Conservation (phyloP, 2,797 vertebrate genomes). For the Chiroxiphia lanceolata region DNA sequence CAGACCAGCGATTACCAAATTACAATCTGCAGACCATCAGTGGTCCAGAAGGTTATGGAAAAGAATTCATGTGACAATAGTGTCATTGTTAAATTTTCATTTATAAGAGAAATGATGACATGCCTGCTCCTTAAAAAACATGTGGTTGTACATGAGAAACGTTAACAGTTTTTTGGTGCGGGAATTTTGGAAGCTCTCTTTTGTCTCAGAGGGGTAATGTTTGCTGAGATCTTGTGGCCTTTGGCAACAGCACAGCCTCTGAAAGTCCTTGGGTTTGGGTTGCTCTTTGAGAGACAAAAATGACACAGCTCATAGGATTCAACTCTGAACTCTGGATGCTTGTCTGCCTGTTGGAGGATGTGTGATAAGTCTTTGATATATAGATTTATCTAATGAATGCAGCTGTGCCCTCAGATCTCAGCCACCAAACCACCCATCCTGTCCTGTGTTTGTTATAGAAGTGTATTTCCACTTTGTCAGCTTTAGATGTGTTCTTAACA, state of each 20-base stretch:
- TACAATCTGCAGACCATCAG: background rate
- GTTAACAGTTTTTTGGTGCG: background rate
- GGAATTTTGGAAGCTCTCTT: background rate
- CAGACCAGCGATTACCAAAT: background rate
- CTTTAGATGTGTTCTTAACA: background rate
- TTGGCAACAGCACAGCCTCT: background rate
- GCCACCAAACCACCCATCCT: background rate
- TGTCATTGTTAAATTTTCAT: background rate
- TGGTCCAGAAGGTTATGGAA: background rate
- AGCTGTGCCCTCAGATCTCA: background rate
- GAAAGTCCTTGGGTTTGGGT: background rate
- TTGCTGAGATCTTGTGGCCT: background rate
- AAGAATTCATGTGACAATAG: background rate
- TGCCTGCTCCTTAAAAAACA: background rate
- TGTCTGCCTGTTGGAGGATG: background rate
- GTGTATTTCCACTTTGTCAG: background rate
- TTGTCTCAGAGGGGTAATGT: background rate
- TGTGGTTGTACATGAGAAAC: background rate
- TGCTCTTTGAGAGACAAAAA: background rate
- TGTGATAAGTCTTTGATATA: background rate
- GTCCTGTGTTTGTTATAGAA: background rate
- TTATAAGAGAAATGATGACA: fast-evolving
- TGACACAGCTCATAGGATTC: background rate
- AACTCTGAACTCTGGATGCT: background rate
- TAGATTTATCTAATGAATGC: background rate